Base-by-base conservation (phyloP, 2,797 vertebrate species). In the Sebastes kiyomatsui region DNA sequence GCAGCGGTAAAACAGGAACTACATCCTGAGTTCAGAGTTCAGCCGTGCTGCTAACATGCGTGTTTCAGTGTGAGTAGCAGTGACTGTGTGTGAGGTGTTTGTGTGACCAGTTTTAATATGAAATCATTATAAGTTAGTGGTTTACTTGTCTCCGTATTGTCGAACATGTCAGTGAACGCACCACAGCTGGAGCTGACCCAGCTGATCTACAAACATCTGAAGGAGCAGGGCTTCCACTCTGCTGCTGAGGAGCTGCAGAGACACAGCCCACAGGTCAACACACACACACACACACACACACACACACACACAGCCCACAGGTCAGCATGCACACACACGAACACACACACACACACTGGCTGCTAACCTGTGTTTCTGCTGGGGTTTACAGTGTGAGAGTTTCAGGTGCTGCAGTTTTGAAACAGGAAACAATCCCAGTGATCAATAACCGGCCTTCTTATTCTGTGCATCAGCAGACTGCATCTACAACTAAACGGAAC, bases 151-250 rank as follows among this genome's bases (percentile, higher is more conserved):
- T 10, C 25, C 6, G 27, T 35, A 54, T 54, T 59, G 74, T 77
- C 9, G 55, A 90, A 58, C 12, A 95, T 96, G 95, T 85, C 90
- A 2, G 89, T 85, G 81, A 91, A 90, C 64, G 72, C 83, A 60
- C 75, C 91, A 55, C 55, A 90, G 25, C 83, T 76, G 35, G 85
- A 88, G 52, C 82, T 96, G 71, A 87, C 90, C 18, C 82, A 75
- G 77, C 81, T 96, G 69, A 95, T 96, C 77, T 84, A 94, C 88
- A 87, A 73, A 4, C 82, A 96, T 82, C 83, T 96, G 90, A 95
- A 93, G 85, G 94, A 96, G 33, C 92, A 93, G 54, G 96, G 96
- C 38, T 94, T 94, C 83, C 75, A 87, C 65, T 94, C 95, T 67
- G 96, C 94, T 64, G 96, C 96, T 35, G 88, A 91, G 25, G 94